These are phyloP conservation scores for Metalampra italica DNA, from an alignment of 2,888 invertebrate genomes.

Conservation along the genomic window DNA sequence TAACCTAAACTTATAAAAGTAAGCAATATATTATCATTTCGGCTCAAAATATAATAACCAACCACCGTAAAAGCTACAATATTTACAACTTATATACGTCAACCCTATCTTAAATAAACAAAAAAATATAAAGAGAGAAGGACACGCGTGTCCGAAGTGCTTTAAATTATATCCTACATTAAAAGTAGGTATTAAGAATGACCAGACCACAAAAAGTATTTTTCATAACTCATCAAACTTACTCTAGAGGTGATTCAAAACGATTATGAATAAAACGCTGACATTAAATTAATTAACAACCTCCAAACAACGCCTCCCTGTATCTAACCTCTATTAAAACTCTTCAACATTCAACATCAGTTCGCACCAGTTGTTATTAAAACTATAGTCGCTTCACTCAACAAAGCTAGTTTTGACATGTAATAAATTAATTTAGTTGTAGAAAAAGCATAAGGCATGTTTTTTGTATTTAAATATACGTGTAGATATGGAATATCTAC, in stretches of 20 bases:
- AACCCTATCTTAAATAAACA: constrained; percentile 30
- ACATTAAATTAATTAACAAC: constrained; percentile 61
- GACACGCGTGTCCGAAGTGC: constrained; percentile 16
- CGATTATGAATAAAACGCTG: constrained; percentile 42
- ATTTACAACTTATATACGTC: constrained; percentile 61
- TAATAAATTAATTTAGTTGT: neutral
- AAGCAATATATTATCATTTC: constrained; percentile 64
- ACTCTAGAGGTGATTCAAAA: constrained; percentile 42
- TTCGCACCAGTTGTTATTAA: constrained; percentile 73
- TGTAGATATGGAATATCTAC: too few species aligned
- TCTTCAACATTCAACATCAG: constrained; percentile 76
- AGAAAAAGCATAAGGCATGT: neutral
- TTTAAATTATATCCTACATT: constrained; percentile 14
- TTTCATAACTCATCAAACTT: constrained; percentile 28
- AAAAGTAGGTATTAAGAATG: constrained; percentile 33
- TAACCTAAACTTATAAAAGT: constrained; percentile 30
- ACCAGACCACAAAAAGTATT: constrained; percentile 46
- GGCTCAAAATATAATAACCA: constrained; percentile 63
- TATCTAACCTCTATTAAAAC: constrained; percentile 70
- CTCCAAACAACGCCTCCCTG: constrained; percentile 56
- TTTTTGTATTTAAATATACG: too few species aligned
- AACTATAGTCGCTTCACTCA: neutral
- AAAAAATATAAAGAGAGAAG: constrained; percentile 62
- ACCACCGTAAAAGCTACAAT: constrained; percentile 53
- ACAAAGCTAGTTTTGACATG: neutral